A percentile compares a stretch with the other conserved stretches of the same genome.
Evolutionary conservation across 2,888 invertebrate genomes (phyloP).

Genomic region (Pheosia tremula): DNA sequence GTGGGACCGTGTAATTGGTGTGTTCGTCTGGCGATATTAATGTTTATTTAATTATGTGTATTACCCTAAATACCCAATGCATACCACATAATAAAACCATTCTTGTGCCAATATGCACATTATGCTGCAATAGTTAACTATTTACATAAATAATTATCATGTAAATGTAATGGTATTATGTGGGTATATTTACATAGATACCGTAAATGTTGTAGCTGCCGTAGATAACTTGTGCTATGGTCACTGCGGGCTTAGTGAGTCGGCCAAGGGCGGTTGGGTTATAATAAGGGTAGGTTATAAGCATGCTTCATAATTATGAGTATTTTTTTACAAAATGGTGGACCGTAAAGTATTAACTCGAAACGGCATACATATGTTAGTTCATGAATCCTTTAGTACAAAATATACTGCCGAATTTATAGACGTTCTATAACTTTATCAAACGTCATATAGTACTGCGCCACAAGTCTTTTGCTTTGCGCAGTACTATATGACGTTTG

Average conservation of each 20-base stretch:
- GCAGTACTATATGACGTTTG: too few relatives aligned
- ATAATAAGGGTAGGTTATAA: neutral
- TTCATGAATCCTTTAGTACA: too few relatives aligned
- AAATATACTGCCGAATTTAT: too few relatives aligned
- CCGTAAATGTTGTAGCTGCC: neutral
- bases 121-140: neutral
- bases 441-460: too few relatives aligned
- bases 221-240: neutral
- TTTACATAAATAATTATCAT: neutral
- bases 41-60: neutral
- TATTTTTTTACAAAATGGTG: too few relatives aligned
- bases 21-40: too few relatives aligned
- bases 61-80: neutral
- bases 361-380: too few relatives aligned
- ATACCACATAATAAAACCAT: neutral
- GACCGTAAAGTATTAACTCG: too few relatives aligned
- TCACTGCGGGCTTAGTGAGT: neutral
- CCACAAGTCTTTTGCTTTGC: too few relatives aligned
- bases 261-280: neutral
- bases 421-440: too few relatives aligned
- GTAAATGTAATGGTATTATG: neutral
- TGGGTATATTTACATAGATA: neutral
- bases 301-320: too few relatives aligned
- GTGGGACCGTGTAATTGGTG: too few relatives aligned
- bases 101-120: neutral